These are phyloP conservation scores for Arge pagana DNA, from an alignment of 2,888 invertebrate species.

Conservation along the genomic window DNA sequence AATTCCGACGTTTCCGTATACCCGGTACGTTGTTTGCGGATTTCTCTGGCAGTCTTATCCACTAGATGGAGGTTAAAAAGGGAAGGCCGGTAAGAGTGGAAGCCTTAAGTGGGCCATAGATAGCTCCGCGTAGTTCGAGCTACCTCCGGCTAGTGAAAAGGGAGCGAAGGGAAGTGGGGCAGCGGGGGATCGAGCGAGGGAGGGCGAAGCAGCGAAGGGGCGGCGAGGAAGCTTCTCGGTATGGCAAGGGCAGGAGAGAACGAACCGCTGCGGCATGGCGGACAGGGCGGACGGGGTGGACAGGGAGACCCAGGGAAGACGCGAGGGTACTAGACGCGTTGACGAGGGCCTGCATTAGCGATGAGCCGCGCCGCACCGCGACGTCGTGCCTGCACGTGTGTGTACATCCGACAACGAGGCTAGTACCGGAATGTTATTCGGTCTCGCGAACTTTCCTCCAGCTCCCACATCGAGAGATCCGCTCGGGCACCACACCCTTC, in stretches of 20 bases:
- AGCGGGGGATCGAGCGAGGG: slow-evolving; percentile 20
- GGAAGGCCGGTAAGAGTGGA: slow-evolving; percentile 12
- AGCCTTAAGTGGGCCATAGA: slow-evolving; percentile 18
- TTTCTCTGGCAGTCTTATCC: slow-evolving; percentile 4
- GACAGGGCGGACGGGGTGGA: slow-evolving; percentile 33
- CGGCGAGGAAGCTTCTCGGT: no score
- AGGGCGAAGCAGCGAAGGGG: slow-evolving; percentile 29
- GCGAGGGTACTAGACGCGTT: slow-evolving; percentile 39
- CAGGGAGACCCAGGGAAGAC: slow-evolving; percentile 27
- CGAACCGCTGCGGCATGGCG: no score
- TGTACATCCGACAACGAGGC: no score
- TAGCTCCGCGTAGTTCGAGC: slow-evolving; percentile 11
- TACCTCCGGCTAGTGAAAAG: slow-evolving; percentile 30
- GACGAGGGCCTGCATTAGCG: slow-evolving; percentile 48
- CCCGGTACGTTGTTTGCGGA: slow-evolving; percentile 12
- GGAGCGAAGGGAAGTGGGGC: slow-evolving; percentile 31
- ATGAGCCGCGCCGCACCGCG: slow-evolving; percentile 32
- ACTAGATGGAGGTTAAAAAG: slow-evolving; percentile 5
- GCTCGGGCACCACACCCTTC: no score
- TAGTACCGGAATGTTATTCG: slow-evolving; percentile 7
- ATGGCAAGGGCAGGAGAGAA: no score
- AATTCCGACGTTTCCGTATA: slow-evolving; percentile 1
- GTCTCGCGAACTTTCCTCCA: slow-evolving; percentile 2
- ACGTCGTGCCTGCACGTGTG: slow-evolving; percentile 3
- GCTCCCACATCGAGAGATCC: no score